Conservation (phyloP, 2,888 invertebrate genomes). For the Eledone cirrhosa region DNA sequence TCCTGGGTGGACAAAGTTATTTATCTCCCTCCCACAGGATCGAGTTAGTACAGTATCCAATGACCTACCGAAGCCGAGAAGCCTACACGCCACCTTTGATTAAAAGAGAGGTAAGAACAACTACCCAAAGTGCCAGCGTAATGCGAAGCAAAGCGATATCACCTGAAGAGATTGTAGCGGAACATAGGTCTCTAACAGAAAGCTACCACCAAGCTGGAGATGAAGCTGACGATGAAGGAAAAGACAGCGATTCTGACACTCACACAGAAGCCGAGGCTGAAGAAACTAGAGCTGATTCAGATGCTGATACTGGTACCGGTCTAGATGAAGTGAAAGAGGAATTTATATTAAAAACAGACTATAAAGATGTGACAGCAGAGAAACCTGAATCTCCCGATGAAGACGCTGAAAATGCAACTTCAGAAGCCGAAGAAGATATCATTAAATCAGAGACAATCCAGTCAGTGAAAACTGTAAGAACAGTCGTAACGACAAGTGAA, state of each 20-base stretch:
- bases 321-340: constrained; percentile 24
- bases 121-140: not conserved
- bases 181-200: not conserved
- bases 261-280: constrained; percentile 20
- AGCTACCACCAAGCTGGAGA: constrained; percentile 13
- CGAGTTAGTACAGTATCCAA: constrained; percentile 16
- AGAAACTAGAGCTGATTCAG: constrained; percentile 21
- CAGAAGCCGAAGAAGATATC: not conserved
- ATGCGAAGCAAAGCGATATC: not conserved
- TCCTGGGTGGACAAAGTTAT: constrained; percentile 22
- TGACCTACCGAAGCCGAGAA: constrained; percentile 17
- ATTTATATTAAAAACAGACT: not conserved
- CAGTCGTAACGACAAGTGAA: not conserved
- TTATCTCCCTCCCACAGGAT: constrained; percentile 29
- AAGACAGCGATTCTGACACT: constrained; percentile 18
- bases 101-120: not conserved
- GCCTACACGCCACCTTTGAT: constrained; percentile 12
- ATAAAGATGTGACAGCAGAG: not conserved
- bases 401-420: not conserved
- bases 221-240: constrained; percentile 19
- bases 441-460: not conserved
- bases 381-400: not conserved
- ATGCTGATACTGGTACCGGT: constrained; percentile 20
- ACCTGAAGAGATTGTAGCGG: not conserved
- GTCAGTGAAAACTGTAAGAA: not conserved